Conservation (phyloP, 2,113 vertebrate genomes). For the Bubo scandiacus region DNA sequence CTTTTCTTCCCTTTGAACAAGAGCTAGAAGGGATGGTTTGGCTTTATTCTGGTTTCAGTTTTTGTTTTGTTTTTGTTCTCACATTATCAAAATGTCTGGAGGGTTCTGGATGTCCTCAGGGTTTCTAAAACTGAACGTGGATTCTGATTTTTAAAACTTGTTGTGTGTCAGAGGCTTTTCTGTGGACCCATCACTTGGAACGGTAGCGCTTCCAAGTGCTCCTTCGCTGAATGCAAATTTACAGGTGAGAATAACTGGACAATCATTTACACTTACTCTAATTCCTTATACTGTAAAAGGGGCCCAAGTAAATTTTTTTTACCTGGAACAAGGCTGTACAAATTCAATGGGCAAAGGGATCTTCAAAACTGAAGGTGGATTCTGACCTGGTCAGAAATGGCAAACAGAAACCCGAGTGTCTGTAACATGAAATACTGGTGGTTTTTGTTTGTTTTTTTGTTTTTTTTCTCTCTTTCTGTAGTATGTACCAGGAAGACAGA, state of each 20-base stretch:
- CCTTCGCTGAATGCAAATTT: neutral
- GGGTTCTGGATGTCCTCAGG: neutral
- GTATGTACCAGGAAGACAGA: neutral
- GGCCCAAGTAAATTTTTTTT: neutral
- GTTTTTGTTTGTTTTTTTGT: neutral
- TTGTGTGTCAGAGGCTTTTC: neutral
- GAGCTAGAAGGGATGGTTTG: constrained; percentile 14
- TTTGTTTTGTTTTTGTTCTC: neutral
- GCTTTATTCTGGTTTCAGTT: neutral
- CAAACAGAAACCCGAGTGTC: constrained; percentile 35
- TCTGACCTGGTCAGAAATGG: neutral
- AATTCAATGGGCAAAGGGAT: constrained; percentile 41
- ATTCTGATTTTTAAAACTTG: neutral
- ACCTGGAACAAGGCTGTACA: neutral
- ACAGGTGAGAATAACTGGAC: constrained; percentile 3
- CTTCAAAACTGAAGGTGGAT: constrained; percentile 46
- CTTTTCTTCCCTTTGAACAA: constrained; percentile 19
- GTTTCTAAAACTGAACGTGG: neutral
- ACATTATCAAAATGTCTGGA: neutral
- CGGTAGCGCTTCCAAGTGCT: neutral
- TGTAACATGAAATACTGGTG: constrained; percentile 16
- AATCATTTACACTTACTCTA: constrained; percentile 17
- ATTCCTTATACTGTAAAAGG: constrained; percentile 10
- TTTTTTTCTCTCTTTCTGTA: neutral
- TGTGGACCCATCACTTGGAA: neutral